phyloP scores from a whole-genome alignment of 2,113 vertebrate genomes.

The Sinocyclocheilus anophthalmus region DNA sequence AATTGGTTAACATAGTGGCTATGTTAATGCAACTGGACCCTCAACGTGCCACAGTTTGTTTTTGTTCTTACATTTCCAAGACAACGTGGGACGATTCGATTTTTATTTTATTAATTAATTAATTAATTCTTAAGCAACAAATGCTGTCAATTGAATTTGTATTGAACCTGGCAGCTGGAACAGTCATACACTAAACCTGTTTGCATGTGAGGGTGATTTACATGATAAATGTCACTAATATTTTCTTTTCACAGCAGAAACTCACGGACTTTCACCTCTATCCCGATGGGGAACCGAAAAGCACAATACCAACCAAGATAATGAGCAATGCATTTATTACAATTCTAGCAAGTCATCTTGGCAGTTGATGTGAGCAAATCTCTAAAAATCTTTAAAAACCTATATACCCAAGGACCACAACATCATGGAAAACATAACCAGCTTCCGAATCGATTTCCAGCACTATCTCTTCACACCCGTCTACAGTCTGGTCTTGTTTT shows the following conservation, averaged over 20 bases:
- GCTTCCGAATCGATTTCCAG: conserved; percentile 68
- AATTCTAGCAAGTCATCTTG: not conserved
- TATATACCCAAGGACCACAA: not conserved
- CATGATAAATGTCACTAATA: not conserved
- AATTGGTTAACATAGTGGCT: no score
- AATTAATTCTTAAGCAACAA: not conserved
- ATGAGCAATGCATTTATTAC: not conserved
- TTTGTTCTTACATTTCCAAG: not conserved
- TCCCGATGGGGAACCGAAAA: not conserved
- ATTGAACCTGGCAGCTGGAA: not conserved
- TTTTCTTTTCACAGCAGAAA: not conserved
- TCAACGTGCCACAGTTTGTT: no score
- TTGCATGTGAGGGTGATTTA: no score
- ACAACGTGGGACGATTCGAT: not conserved
- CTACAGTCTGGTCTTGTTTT: conserved; percentile 73
- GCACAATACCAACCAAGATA: not conserved
- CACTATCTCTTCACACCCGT: conserved; percentile 70
- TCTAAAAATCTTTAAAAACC: not conserved
- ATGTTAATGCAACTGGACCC: no score
- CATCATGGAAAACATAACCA: not conserved
- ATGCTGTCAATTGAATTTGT: not conserved
- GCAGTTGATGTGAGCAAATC: conserved; percentile 1
- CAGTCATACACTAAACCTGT: no score
- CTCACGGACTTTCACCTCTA: not conserved
- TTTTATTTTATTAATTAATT: not conserved